Evolutionary conservation across 2,797 vertebrate species (phyloP), one percentile per base, ranked within the genome.

Genomic region (Rhinatrema bivittatum): DNA sequence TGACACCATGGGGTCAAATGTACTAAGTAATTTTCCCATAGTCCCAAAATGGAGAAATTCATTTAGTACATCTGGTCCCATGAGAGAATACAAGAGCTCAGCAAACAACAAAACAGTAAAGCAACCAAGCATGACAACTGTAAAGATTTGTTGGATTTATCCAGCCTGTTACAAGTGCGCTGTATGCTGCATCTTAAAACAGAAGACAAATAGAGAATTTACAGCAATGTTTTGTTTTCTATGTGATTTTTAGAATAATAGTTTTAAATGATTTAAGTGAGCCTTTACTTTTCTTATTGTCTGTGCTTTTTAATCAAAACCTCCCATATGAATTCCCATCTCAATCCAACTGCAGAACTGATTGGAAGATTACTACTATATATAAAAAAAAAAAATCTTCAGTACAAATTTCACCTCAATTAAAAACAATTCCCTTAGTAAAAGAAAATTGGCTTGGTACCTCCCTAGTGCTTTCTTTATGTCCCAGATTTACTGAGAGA

Each of bases 371-470:
- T n/a, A n/a, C n/a, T n/a, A n/a, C n/a, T n/a, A n/a, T n/a, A n/a
- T n/a, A n/a, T n/a, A n/a, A n/a, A 26, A 46, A 21, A 46, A 43
- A 7, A 24, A 34, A 39, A 64, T 60, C 52, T 46, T 52, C n/a
- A 23, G 28, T 36, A 31, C 36, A 56, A 44, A 25, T 53, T 62
- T 39, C n/a, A 39, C 32, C 41, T 55, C 47, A 40, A 50, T 53
- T 52, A 46, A 54, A 59, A 53, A 62, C 27, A 52, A 58, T 49
- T 47, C 30, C 20, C 20, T 46, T 34, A 15, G 14, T 29, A n/a
- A 60, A 56, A 52, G 53, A 40, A 65, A 69, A 68, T 53, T 41
- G 65, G 63, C 32, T 64, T 46, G 32, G 42, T 29, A 25, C 20
- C 61, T 46, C 51, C 50, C 57, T 47, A 36, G 54, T 50, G 36